Percentiles rank a stretch among this genome's conserved stretches.
These are phyloP conservation scores for Leptinotarsa defecta DNA, from an alignment of 1,140 invertebrate species.

Conservation along the genomic window DNA sequence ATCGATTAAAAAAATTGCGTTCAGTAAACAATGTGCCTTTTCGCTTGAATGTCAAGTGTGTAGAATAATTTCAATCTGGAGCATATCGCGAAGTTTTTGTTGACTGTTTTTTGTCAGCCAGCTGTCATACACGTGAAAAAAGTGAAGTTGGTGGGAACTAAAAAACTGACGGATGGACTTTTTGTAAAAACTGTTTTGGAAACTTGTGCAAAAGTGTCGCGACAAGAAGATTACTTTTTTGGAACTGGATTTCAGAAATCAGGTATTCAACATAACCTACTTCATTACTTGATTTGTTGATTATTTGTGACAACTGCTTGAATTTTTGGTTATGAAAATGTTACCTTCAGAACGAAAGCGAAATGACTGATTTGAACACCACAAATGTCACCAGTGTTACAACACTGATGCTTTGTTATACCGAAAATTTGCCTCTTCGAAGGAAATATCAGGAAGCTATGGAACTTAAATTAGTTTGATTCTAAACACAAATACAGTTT, in stretches of 20 bases:
- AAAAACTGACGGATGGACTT: not conserved
- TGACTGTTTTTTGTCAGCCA: not conserved
- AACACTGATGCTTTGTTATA: too few species aligned
- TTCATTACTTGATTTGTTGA: too few species aligned
- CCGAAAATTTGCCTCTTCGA: too few species aligned
- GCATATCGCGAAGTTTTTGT: not conserved
- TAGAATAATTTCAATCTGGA: not conserved
- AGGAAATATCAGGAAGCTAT: too few species aligned
- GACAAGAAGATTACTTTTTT: slow-evolving; percentile 23
- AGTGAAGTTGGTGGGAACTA: not conserved
- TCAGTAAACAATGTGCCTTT: slow-evolving; percentile 23
- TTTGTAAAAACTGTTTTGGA: slow-evolving; percentile 14
- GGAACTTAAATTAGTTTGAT: too few species aligned
- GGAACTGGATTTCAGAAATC: slow-evolving; percentile 25
- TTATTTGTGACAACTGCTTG: too few species aligned
- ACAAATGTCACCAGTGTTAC: too few species aligned
- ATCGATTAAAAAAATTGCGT: slow-evolving; percentile 46
- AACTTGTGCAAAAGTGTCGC: slow-evolving; percentile 29
- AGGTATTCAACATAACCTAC: not conserved
- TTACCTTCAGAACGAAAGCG: too few species aligned
- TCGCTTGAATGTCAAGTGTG: not conserved
- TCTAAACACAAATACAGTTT: too few species aligned
- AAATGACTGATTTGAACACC: too few species aligned
- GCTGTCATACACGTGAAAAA: not conserved
- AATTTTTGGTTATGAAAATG: too few species aligned